Percentiles rank a stretch among this genome's conserved stretches.
Conservation (phyloP, 2,113 vertebrate species). For the Rhinolophus sinicus region DNA sequence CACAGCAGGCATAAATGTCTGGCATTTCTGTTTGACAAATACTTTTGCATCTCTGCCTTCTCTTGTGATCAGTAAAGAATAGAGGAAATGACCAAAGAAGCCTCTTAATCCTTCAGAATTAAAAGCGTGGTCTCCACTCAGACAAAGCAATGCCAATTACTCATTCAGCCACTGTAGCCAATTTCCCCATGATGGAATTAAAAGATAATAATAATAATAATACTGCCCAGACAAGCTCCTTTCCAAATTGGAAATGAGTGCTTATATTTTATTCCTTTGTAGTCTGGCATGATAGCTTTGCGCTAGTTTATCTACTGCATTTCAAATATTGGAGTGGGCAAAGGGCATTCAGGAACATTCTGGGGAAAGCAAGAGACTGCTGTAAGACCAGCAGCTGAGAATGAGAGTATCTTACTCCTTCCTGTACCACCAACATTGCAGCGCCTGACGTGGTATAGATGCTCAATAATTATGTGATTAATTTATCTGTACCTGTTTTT, state of each 20-base stretch:
- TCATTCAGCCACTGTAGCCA: background rate
- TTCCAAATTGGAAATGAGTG: background rate
- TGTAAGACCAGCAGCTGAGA: background rate
- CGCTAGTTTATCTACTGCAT: background rate
- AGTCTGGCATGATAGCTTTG: background rate
- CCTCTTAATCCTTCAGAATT: background rate
- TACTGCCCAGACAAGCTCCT: background rate
- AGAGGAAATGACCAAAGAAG: background rate
- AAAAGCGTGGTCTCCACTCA: background rate
- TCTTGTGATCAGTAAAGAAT: background rate
- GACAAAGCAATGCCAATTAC: background rate
- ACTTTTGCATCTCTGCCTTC: background rate
- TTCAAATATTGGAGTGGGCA: background rate
- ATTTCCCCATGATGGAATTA: background rate
- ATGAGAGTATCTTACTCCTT: background rate
- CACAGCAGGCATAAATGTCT: background rate
- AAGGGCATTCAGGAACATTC: background rate
- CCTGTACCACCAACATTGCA: fast-evolving
- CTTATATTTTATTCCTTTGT: background rate
- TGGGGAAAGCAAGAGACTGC: background rate
- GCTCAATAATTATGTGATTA: background rate
- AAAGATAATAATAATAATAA: background rate
- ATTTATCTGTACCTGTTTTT: background rate
- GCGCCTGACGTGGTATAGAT: background rate
- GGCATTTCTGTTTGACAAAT: background rate